phyloP scores from a whole-genome alignment of 2,113 vertebrate genomes.

The Phrynosoma platyrhinos region DNA sequence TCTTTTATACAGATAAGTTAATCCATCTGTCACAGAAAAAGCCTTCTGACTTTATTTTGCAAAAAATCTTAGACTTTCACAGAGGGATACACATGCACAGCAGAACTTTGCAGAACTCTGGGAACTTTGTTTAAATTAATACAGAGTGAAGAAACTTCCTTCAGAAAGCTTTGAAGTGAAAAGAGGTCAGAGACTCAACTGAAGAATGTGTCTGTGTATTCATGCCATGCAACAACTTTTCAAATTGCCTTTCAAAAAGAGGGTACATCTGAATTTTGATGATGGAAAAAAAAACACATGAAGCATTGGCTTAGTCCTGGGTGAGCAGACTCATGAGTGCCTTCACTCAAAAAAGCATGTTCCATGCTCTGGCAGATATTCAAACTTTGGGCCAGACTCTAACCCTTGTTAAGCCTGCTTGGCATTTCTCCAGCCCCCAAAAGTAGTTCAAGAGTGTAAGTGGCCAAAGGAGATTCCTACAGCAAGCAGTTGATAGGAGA shows the following conservation, averaged over 20 bases:
- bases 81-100: not conserved
- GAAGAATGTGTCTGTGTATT: slow-evolving; percentile 34
- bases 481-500: not conserved
- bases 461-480: not conserved
- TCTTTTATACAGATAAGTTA: not conserved
- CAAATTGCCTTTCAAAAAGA: slow-evolving; percentile 57
- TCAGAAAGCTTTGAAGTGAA: slow-evolving; percentile 55
- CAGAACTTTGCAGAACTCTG: not conserved
- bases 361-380: slow-evolving; percentile 22
- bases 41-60: slow-evolving; percentile 2
- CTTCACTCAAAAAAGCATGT: slow-evolving; percentile 13
- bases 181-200: slow-evolving; percentile 44
- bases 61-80: not conserved
- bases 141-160: slow-evolving; percentile 46
- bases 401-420: slow-evolving; percentile 10
- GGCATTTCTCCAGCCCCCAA: not conserved
- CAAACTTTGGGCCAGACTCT: slow-evolving; percentile 32
- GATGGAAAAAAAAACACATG: slow-evolving; percentile 49
- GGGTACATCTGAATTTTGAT: slow-evolving; percentile 62
- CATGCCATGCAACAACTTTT: slow-evolving; percentile 51
- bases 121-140: slow-evolving; percentile 49
- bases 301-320: slow-evolving; percentile 30
- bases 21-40: not conserved
- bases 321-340: slow-evolving; percentile 33
- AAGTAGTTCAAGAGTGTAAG: slow-evolving; percentile 9